phyloP scores from a whole-genome alignment of 2,888 invertebrate genomes.

The Euplagia quadripunctaria region DNA sequence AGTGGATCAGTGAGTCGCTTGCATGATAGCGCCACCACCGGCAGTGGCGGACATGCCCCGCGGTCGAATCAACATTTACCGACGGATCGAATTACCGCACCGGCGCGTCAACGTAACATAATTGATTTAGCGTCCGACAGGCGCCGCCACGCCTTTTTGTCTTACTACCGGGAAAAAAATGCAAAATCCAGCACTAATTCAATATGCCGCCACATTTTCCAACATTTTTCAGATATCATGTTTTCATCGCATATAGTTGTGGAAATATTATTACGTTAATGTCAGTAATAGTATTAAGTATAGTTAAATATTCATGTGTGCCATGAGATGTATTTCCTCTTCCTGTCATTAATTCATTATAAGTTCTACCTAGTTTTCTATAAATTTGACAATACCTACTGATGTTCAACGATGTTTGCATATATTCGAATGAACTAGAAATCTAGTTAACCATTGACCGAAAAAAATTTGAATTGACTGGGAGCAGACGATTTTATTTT shows the following conservation, averaged over 20 bases:
- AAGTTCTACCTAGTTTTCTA: too few relatives aligned
- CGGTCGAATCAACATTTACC: conserved; percentile 85
- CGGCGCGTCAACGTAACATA: conserved; percentile 79
- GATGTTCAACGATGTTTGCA: too few relatives aligned
- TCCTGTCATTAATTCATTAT: too few relatives aligned
- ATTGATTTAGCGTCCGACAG: conserved; percentile 80
- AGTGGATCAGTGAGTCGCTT: conserved; percentile 69
- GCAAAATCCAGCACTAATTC: conserved; percentile 79
- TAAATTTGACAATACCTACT: too few relatives aligned
- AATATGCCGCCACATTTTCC: conserved; percentile 70
- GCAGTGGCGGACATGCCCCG: conserved; percentile 63
- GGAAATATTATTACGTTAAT: not conserved
- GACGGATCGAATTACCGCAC: conserved; percentile 82
- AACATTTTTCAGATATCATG: conserved; percentile 50
- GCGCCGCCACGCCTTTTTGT: conserved; percentile 77
- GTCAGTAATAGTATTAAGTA: not conserved
- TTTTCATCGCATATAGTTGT: conserved; percentile 13
- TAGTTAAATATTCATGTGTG: not conserved
- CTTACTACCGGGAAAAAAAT: conserved; percentile 68
- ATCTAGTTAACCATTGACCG: too few relatives aligned
- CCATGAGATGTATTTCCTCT: too few relatives aligned
- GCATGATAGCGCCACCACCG: conserved; percentile 42
- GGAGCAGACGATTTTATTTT: too few relatives aligned
- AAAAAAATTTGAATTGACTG: too few relatives aligned
- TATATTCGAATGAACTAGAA: too few relatives aligned